Evolutionary conservation across 2,797 vertebrate genomes (phyloP), one percentile per base, ranked within the genome.

Genomic region (Momotus momota): DNA sequence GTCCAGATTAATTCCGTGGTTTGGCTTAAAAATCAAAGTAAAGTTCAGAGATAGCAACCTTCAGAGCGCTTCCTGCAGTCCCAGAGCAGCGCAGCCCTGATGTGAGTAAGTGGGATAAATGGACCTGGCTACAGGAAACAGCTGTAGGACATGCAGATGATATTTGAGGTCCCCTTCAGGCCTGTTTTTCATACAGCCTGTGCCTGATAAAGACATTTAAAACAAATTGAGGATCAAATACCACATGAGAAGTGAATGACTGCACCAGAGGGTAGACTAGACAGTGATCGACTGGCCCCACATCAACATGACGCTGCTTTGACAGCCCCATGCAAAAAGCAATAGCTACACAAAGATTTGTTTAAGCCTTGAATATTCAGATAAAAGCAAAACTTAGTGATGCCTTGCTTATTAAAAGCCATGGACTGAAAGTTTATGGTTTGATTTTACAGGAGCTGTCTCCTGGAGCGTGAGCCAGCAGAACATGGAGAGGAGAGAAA

Each of bases 301-400:
- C 0, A 0, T 1, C 14, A 80, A 60, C 1, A 2, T 31, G 41
- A 57, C 33, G 12, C 33, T 46, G 62, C 66, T 73, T 29, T 70
- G 55, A 88, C 83, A 81, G 65, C 31, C 26, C 43, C 1, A 0
- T 26, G 22, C 13, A 26, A 67, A 71, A 86, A 60, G 51, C n/a
- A 73, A n/a, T 10, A 77, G 60, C 33, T 52, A 79, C 26, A 19
- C 7, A 7, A 14, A 29, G 7, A 33, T 33, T 71, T 45, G 12
- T 35, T 80, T 55, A 75, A 45, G 19, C 15, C 35, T 69, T 45
- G 18, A 83, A 72, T 0, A 0, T 35, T 88, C 69, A 55, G 58
- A 81, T 54, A 86, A 86, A 93, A 91, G 35, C 18, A 87, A 82
- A 94, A 40, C 8, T 89, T 23, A 88, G 27, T 3, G 22, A 55